phyloP scores from a whole-genome alignment of 2,888 invertebrate genomes.

The Mythimna loreyi region DNA sequence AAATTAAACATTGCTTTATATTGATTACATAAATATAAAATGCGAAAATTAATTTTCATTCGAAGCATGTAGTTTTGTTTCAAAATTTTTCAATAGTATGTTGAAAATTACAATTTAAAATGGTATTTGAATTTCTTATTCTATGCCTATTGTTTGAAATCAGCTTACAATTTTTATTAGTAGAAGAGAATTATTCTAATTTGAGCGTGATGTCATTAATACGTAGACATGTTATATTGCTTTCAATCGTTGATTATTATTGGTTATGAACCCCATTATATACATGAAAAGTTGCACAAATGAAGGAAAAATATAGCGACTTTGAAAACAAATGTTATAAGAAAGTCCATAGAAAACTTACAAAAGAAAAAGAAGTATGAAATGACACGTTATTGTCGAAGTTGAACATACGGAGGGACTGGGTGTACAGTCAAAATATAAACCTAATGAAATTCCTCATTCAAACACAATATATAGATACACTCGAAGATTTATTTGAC shows the following conservation, averaged over 20 bases:
- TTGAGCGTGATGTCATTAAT: constrained; percentile 84
- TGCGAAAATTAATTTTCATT: constrained; percentile 36
- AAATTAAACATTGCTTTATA: constrained; percentile 29
- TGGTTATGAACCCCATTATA: constrained; percentile 57
- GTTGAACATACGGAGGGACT: constrained; percentile 75
- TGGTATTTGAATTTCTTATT: constrained; percentile 48
- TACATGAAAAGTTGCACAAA: constrained; percentile 57
- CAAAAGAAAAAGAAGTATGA: constrained; percentile 54
- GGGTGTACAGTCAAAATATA: constrained; percentile 63
- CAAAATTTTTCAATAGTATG: constrained; percentile 21
- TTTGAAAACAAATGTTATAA: constrained; percentile 59
- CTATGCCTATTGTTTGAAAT: constrained; percentile 56
- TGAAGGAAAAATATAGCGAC: constrained; percentile 48
- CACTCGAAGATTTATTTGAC: constrained; percentile 14
- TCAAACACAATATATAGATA: constrained; percentile 17
- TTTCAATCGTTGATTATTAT: constrained; percentile 83
- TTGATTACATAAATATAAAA: constrained; percentile 18
- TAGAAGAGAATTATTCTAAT: constrained; percentile 79
- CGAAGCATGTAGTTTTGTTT: constrained; percentile 30
- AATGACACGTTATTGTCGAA: constrained; percentile 80
- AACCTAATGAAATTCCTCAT: constrained; percentile 64
- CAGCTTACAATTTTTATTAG: constrained; percentile 71
- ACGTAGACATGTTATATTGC: constrained; percentile 79
- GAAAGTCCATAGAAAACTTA: constrained; percentile 52
- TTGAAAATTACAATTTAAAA: constrained; percentile 45